Conservation (phyloP, 2,113 vertebrate genomes). For the Tauraco erythrolophus region DNA sequence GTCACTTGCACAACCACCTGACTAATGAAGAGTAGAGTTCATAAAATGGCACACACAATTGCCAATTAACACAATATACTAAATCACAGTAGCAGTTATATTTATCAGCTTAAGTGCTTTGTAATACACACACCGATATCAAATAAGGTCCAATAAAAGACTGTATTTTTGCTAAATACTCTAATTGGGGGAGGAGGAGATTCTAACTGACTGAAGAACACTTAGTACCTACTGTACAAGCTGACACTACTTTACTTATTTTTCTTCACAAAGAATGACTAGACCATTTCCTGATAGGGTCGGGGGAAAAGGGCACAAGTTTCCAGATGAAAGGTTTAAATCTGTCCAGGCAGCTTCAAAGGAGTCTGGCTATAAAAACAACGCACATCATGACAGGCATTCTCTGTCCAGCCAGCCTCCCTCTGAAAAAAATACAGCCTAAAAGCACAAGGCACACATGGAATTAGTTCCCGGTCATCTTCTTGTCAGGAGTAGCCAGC, state of each 20-base stretch:
- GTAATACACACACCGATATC: not conserved
- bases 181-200: fast-evolving
- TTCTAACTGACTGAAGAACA: not conserved
- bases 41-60: not conserved
- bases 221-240: not conserved
- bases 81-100: not conserved
- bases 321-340: not conserved
- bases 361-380: not conserved
- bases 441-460: not conserved
- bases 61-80: not conserved
- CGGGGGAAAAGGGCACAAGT: not conserved
- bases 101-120: not conserved
- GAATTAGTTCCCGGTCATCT: not conserved
- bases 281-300: not conserved
- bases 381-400: not conserved
- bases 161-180: not conserved
- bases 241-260: not conserved
- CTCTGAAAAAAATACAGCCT: not conserved
- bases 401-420: not conserved
- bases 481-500: not conserved
- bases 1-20: not conserved
- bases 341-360: not conserved
- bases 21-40: not conserved
- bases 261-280: not conserved
- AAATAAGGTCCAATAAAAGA: not conserved